Base-by-base conservation (phyloP, 2,797 vertebrate species). In the Danio albolineatus region DNA sequence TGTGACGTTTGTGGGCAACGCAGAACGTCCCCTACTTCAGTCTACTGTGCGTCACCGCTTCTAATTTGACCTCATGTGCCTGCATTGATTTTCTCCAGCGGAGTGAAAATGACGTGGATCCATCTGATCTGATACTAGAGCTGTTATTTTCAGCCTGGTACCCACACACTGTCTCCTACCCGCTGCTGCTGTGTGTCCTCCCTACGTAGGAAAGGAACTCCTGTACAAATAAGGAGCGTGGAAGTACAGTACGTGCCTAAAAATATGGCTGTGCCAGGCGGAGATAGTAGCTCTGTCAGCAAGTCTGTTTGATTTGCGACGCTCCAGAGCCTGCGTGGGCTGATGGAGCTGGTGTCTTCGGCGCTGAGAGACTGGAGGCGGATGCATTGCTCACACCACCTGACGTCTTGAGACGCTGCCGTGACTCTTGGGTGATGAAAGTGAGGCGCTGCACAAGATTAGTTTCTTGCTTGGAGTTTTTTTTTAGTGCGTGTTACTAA, bases 331-430 rank as follows among this genome's bases (percentile, higher is more conserved):
- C 90, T 76, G 90, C 91, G 91, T 83, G 90, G 91, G 92, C 57
- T 65, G 88, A 85, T 85, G 87, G 87, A 67, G 82, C 83, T 83
- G 80, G 80, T 66, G 82, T 80, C 69, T 72, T 75, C 85, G 87
- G 89, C 87, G 28, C 82, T 86, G 92, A 90, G 90, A 93, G 93
- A 93, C 90, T 53, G 92, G 90, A 88, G 91, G 92, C 83, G 91
- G 88, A 89, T 87, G 89, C 86, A 67, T 44, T 86, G 85, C 82
- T 79, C 78, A 78, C 82, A 75, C 84, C 88, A 1, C 85, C 87
- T 87, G 89, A 90, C 87, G 86, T 91, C 89, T 90, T 73, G 86
- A 91, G 89, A 86, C 84, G 85, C 81, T 79, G 36, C 49, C 66
- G 60, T 90, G 87, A 92, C 87, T 87, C 28, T 28, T 56, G 17